These are phyloP conservation scores for Scatophagus argus DNA, from an alignment of 2,113 vertebrate species.

Conservation along the genomic window DNA sequence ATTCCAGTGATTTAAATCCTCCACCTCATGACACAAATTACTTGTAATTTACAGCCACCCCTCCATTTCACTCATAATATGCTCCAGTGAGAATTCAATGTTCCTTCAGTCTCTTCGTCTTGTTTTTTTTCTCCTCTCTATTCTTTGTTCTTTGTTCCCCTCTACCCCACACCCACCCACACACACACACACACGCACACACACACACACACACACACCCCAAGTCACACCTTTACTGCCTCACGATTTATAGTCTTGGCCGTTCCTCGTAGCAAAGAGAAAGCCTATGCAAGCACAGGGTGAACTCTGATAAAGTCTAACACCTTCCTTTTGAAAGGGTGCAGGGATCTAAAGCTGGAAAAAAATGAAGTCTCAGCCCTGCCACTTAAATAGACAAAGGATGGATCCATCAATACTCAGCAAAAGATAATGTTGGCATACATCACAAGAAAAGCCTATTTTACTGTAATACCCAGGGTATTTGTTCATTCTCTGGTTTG, in stretches of 20 bases:
- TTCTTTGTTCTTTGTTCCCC: slow-evolving; percentile 61
- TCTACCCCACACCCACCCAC: not conserved
- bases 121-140: slow-evolving; percentile 6
- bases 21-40: slow-evolving; percentile 75
- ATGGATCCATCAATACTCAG: slow-evolving; percentile 51
- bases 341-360: slow-evolving; percentile 50
- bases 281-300: slow-evolving; percentile 37
- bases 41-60: slow-evolving; percentile 71
- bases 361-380: slow-evolving; percentile 62
- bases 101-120: slow-evolving; percentile 45
- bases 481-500: slow-evolving; percentile 9
- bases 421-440: slow-evolving; percentile 44
- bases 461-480: slow-evolving; percentile 1
- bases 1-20: slow-evolving; percentile 77
- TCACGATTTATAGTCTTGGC: slow-evolving; percentile 58
- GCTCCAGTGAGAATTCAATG: slow-evolving; percentile 75
- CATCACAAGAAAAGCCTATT: slow-evolving; percentile 37
- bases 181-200: not conserved
- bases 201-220: not conserved
- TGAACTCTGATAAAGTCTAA: slow-evolving; percentile 41
- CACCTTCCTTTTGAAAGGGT: slow-evolving; percentile 42
- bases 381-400: slow-evolving; percentile 53
- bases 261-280: slow-evolving; percentile 35
- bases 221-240: slow-evolving; percentile 56
- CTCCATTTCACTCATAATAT: slow-evolving; percentile 73